phyloP scores from a whole-genome alignment of 2,888 invertebrate genomes.

The Nomada hirtipes region DNA sequence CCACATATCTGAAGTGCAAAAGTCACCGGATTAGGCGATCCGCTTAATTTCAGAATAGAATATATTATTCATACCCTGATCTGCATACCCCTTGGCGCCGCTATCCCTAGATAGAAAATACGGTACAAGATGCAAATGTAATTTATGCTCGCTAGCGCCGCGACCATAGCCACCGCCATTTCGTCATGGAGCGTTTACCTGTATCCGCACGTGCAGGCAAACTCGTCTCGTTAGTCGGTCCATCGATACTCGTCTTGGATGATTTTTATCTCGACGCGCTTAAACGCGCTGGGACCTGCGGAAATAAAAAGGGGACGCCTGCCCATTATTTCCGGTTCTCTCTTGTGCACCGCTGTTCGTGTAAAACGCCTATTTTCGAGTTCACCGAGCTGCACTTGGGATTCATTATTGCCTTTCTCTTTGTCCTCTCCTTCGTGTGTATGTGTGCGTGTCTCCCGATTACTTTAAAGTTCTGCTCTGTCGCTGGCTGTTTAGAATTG shows the following conservation, averaged over 20 bases:
- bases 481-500: slow-evolving; percentile 20
- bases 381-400: slow-evolving; percentile 49
- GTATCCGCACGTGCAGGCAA: neutral
- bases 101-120: slow-evolving; percentile 50
- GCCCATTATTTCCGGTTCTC: slow-evolving; percentile 58
- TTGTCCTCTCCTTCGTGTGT: neutral
- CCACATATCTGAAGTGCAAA: slow-evolving; percentile 51
- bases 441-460: slow-evolving; percentile 17
- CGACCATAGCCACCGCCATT: slow-evolving; percentile 10
- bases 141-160: slow-evolving; percentile 51
- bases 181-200: slow-evolving; percentile 10
- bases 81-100: slow-evolving; percentile 45
- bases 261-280: slow-evolving; percentile 52
- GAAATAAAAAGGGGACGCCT: slow-evolving; percentile 45
- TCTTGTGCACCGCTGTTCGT: slow-evolving; percentile 47
- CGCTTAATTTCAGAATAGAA: slow-evolving; percentile 62
- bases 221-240: slow-evolving; percentile 44
- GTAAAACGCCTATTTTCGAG: slow-evolving; percentile 57
- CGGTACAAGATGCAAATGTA: slow-evolving; percentile 60
- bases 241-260: slow-evolving; percentile 54
- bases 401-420: slow-evolving; percentile 35
- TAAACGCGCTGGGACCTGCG: slow-evolving; percentile 34
- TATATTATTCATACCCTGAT: slow-evolving; percentile 58
- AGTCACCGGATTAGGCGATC: slow-evolving; percentile 52
- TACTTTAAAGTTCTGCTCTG: slow-evolving; percentile 37